These are phyloP conservation scores for Cephonodes hylas DNA, from an alignment of 2,888 invertebrate genomes.

Conservation along the genomic window DNA sequence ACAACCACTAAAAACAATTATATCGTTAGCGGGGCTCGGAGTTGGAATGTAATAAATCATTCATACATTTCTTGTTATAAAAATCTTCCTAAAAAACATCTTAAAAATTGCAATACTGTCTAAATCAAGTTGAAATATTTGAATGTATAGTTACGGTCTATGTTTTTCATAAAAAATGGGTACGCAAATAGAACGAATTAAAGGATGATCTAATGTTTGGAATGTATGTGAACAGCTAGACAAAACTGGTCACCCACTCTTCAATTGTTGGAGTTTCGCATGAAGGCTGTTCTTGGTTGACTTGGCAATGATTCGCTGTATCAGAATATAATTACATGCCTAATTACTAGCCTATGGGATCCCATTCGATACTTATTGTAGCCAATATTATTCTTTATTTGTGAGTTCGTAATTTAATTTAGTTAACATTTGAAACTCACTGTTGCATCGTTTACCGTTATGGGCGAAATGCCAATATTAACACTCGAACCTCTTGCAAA, in stretches of 20 bases:
- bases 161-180: background rate
- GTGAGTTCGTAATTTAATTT: background rate
- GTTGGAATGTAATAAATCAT: background rate
- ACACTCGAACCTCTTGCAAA: background rate
- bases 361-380: background rate
- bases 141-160: background rate
- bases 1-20: background rate
- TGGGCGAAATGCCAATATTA: slow-evolving; percentile 9
- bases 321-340: slow-evolving; percentile 13
- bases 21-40: background rate
- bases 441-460: slow-evolving; percentile 8
- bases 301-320: slow-evolving; percentile 7
- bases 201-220: background rate
- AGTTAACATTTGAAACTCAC: background rate
- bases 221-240: background rate
- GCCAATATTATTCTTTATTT: background rate
- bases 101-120: too few species aligned
- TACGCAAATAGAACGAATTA: background rate
- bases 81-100: background rate
- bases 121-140: too few species aligned
- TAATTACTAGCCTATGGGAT: slow-evolving; percentile 5
- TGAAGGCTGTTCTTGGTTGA: slow-evolving; percentile 10
- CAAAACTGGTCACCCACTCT: slow-evolving; percentile 6
- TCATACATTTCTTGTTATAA: background rate
- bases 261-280: slow-evolving; percentile 9